These are phyloP conservation scores for Henicopernis longicauda DNA, from an alignment of 2,113 vertebrate genomes.

Conservation along the genomic window DNA sequence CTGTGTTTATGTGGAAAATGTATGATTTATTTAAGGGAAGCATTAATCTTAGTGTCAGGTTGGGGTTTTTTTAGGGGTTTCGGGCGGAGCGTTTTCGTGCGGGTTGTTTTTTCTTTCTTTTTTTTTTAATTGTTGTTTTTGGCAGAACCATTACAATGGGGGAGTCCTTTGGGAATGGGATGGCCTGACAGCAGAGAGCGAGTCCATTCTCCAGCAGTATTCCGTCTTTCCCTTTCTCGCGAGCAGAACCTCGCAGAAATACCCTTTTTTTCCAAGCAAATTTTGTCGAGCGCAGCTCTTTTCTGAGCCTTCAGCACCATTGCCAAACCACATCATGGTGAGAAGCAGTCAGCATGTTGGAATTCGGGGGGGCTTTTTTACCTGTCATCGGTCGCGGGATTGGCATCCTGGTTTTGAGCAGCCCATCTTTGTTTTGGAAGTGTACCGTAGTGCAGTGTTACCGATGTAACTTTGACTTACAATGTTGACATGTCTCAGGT, in stretches of 20 bases:
- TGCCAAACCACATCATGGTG: conserved; percentile 16
- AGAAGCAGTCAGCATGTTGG: conserved; percentile 41
- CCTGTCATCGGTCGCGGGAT: neutral
- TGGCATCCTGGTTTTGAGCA: conserved; percentile 56
- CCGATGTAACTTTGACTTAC: conserved; percentile 81
- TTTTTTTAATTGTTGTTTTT: conserved; percentile 8
- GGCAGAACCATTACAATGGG: conserved; percentile 43
- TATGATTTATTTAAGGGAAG: conserved; percentile 71
- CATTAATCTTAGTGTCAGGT: conserved; percentile 48
- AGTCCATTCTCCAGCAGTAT: neutral
- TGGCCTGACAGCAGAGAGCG: neutral
- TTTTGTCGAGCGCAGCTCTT: conserved; percentile 53
- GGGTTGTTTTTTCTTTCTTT: neutral
- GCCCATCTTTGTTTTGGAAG: conserved; percentile 73
- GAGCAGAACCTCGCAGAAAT: neutral
- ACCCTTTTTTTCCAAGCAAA: conserved; percentile 14
- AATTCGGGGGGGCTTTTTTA: neutral
- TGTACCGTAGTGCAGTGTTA: conserved; percentile 81
- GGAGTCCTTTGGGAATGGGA: conserved; percentile 53
- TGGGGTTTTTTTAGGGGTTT: neutral
- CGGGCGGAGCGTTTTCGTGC: neutral
- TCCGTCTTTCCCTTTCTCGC: conserved; percentile 5
- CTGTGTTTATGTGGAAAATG: conserved; percentile 52
- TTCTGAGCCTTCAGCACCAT: conserved; percentile 60
- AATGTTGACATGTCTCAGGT: conserved; percentile 85